phyloP scores from a whole-genome alignment of 1,140 invertebrate species.

The Drosophila oshimai region DNA sequence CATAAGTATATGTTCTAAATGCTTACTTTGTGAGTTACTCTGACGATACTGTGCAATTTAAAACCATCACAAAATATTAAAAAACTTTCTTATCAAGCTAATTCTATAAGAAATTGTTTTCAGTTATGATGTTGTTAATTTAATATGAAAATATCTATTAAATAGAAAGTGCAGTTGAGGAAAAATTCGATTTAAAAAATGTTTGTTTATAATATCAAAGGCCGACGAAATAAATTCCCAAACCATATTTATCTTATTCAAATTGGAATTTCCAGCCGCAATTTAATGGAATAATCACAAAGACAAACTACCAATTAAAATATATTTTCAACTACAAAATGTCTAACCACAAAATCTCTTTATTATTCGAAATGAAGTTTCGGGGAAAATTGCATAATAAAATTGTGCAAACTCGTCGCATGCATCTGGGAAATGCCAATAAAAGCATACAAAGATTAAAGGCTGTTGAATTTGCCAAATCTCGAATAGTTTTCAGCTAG shows the following conservation, averaged over 20 bases:
- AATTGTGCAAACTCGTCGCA: neutral
- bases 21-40: neutral
- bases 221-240: neutral
- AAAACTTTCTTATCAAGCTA: no score
- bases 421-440: neutral
- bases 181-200: neutral
- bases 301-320: neutral
- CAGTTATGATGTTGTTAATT: no score
- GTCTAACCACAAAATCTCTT: neutral
- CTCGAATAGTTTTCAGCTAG: neutral
- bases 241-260: no score
- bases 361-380: neutral
- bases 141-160: no score
- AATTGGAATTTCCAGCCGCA: neutral
- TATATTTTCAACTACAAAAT: slow-evolving; percentile 15
- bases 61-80: no score
- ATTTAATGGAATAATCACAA: neutral
- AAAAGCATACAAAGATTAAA: neutral
- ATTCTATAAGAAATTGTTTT: no score
- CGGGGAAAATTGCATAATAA: neutral
- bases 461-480: neutral
- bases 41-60: no score
- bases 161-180: no score
- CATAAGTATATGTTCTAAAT: slow-evolving; percentile 3
- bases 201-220: neutral